Percentiles rank a stretch among this genome's conserved stretches.
phyloP scores from a whole-genome alignment of 2,797 vertebrate genomes.

The Liparis tanakae region DNA sequence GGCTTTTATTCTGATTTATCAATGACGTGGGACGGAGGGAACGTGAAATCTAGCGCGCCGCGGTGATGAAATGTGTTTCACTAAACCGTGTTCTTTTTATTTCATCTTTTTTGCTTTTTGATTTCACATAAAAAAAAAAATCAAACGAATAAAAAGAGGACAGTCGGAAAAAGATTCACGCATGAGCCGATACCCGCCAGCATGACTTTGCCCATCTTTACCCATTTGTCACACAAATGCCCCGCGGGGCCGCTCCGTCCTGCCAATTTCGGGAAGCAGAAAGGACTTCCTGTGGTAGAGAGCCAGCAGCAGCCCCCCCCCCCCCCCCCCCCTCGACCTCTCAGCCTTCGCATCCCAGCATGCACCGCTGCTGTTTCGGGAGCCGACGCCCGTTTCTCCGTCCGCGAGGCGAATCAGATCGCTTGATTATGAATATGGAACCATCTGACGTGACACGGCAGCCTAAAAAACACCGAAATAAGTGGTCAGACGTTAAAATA shows the following conservation, averaged over 20 bases:
- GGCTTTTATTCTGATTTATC: slow-evolving; percentile 34
- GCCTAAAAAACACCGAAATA: slow-evolving; percentile 10
- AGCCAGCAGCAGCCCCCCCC: slow-evolving; percentile 64
- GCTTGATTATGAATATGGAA: neutral
- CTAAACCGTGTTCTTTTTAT: neutral
- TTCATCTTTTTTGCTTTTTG: neutral
- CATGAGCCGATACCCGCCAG: slow-evolving; percentile 64
- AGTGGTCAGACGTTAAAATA: neutral
- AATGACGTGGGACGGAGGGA: slow-evolving; percentile 28
- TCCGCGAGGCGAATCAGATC: neutral
- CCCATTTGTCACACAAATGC: slow-evolving; percentile 69
- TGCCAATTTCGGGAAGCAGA: slow-evolving; percentile 69
- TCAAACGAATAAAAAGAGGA: slow-evolving; percentile 46
- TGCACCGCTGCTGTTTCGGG: slow-evolving; percentile 51
- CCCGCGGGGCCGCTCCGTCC: slow-evolving; percentile 66
- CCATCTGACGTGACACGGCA: neutral
- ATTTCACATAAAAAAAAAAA: neutral
- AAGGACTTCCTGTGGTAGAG: slow-evolving; percentile 62
- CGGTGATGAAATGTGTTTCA: slow-evolving; percentile 60
- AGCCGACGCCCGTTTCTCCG: slow-evolving; percentile 43
- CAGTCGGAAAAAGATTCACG: slow-evolving; percentile 46
- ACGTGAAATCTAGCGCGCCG: slow-evolving; percentile 39
- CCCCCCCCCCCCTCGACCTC: slow-evolving; percentile 35
- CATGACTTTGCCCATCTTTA: slow-evolving; percentile 67
- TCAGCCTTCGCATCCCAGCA: slow-evolving; percentile 58